Evolutionary conservation across 2,888 invertebrate species (phyloP), one percentile per base, ranked within the genome.

Genomic region (Caenorhabditis angaria): DNA sequence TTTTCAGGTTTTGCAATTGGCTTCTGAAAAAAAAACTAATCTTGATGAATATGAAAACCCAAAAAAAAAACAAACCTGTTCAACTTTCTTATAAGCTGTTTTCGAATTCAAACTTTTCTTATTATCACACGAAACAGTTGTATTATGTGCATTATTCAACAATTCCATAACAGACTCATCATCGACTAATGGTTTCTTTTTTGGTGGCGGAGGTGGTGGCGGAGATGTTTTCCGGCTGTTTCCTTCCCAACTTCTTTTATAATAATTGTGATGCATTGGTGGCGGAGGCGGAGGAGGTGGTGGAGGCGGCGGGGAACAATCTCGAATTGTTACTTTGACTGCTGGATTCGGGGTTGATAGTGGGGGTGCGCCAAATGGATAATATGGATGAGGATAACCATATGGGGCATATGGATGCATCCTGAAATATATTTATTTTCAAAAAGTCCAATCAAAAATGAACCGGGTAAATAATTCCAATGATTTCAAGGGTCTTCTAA

Each of bases 101-200:
- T 27, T 54, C 18, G 4, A 4, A 8, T 12, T 22, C 8, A 5
- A 5, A 27, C 27, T 54, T 20, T 53, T 58, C 18, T 27, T 54
- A 27, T 58, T 65, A 20, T 60, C 60, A 55, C 66, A 53, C 6
- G 32, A 24, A 10, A 63, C 63, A 20, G 68, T 54, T 12, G 63
- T 59, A 28, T 55, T 53, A 35, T 68, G 68, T 14, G 67, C 67
- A 32, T 6, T 22, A 29, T 59, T 50, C 29, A 63, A 50, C 27
- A 63, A 22, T 22, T 68, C 63, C 29, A 27, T 51, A 4, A 61
- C 50, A 2, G 53, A 51, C 51, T 5, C 61, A 20, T 61, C 53
- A 32, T 51, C 53, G 1, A 53, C 62, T 25, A 62, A 6, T 24
- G 62, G 35, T 32, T 18, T 29, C 47, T 50, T 27, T 27, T 48